A percentile compares a stretch with the other conserved stretches of the same genome.
Conservation (phyloP, 2,113 vertebrate genomes). For the Sphyrna mokarran region DNA sequence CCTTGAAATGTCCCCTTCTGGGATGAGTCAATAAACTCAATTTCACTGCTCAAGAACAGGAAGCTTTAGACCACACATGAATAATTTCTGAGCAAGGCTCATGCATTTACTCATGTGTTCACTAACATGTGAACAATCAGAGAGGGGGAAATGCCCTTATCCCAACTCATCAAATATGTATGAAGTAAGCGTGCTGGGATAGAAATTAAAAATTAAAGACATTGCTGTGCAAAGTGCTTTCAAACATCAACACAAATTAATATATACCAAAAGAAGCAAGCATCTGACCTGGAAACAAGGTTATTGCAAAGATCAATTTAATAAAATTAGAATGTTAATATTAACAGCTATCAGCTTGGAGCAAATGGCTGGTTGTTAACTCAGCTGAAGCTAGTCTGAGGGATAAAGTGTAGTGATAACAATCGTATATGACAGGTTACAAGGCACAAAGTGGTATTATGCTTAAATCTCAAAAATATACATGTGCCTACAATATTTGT, state of each 20-base stretch:
- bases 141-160: constrained; percentile 47
- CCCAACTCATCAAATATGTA: constrained; percentile 56
- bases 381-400: not conserved
- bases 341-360: constrained; percentile 18
- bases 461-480: constrained; percentile 9
- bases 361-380: not conserved
- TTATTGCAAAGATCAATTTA: constrained; percentile 28
- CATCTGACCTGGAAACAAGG: constrained; percentile 27
- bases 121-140: constrained; percentile 48
- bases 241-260: constrained; percentile 45
- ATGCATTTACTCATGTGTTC: constrained; percentile 41
- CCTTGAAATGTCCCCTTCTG: constrained; percentile 28
- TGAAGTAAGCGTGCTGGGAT: constrained; percentile 44
- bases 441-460: not conserved
- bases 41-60: constrained; percentile 37
- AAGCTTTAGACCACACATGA: constrained; percentile 33
- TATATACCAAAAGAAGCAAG: constrained; percentile 24
- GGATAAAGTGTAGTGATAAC: not conserved
- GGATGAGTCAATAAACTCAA: constrained; percentile 33
- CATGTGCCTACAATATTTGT: not conserved
- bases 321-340: constrained; percentile 30
- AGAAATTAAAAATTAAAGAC: constrained; percentile 55
- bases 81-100: constrained; percentile 41
- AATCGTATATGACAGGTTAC: not conserved
- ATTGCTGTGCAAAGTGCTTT: constrained; percentile 42